A percentile compares a stretch with the other conserved stretches of the same genome.
These are phyloP conservation scores for Tor tambroides DNA, from an alignment of 2,113 vertebrate genomes.

Conservation along the genomic window DNA sequence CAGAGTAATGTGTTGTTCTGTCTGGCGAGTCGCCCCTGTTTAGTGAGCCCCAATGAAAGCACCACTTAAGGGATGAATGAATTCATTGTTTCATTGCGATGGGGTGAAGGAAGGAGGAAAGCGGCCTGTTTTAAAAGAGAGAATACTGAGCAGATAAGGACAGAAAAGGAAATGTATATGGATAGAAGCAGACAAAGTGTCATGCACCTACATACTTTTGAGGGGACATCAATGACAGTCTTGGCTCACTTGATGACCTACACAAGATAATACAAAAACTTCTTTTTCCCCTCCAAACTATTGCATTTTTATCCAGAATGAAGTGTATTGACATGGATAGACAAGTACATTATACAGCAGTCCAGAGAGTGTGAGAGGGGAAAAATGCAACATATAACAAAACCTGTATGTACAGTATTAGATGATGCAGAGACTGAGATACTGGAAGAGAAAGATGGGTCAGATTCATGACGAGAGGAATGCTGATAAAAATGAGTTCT, in stretches of 20 bases:
- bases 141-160: conserved; percentile 14
- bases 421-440: conserved; percentile 51
- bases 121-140: background rate
- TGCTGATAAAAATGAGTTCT: background rate
- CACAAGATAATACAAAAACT: background rate
- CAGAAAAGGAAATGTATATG: background rate
- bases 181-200: background rate
- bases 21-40: conserved; percentile 29
- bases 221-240: background rate
- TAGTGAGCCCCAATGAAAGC: conserved; percentile 30
- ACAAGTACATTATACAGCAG: background rate
- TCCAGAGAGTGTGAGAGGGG: too few species aligned
- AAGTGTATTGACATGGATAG: background rate
- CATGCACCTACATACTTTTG: background rate
- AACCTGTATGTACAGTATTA: background rate
- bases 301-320: background rate
- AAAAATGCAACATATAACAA: too few species aligned
- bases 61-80: conserved; percentile 46
- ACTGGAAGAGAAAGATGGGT: background rate
- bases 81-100: conserved; percentile 47
- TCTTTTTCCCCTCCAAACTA: background rate
- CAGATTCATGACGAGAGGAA: background rate
- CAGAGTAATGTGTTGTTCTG: conserved; percentile 12
- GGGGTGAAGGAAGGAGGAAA: conserved; percentile 36
- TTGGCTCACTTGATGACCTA: background rate